Conservation (phyloP, 1,140 invertebrate genomes). For the Drosophila gunungcola region DNA sequence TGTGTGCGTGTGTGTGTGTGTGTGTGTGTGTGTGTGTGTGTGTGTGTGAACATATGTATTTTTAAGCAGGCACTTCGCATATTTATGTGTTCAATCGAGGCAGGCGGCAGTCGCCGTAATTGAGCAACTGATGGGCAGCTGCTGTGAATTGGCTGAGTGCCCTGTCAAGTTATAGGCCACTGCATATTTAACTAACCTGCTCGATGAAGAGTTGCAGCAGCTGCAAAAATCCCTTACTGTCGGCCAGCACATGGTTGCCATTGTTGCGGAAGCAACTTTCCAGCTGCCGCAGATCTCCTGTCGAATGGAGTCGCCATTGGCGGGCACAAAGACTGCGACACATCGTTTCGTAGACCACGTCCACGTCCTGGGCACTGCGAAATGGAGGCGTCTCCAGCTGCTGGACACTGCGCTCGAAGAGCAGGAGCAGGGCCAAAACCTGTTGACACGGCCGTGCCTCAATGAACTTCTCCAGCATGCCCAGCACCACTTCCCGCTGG, state of each 20-base stretch:
- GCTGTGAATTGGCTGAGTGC: slow-evolving; percentile 43
- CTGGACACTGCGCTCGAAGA: slow-evolving; percentile 75
- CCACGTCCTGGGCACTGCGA: slow-evolving; percentile 64
- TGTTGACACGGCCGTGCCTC: slow-evolving; percentile 72
- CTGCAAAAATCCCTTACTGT: slow-evolving; percentile 78
- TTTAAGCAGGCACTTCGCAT: slow-evolving; percentile 46
- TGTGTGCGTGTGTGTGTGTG: slow-evolving; percentile 12
- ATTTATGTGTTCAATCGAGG: slow-evolving; percentile 52
- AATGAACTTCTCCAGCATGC: slow-evolving; percentile 84
- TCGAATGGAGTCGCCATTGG: slow-evolving; percentile 54
- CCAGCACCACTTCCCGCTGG: slow-evolving; percentile 81
- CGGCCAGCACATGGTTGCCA: slow-evolving; percentile 77
- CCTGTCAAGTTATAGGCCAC: slow-evolving; percentile 17
- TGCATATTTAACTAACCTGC: slow-evolving; percentile 65
- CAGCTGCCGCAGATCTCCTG: slow-evolving; percentile 60
- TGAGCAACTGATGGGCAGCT: slow-evolving; percentile 38
- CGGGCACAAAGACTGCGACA: slow-evolving; percentile 49
- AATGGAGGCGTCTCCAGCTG: slow-evolving; percentile 49
- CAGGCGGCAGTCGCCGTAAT: slow-evolving; percentile 30
- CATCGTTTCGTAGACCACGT: slow-evolving; percentile 61
- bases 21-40: too few relatives aligned
- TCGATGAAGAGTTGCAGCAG: slow-evolving; percentile 73
- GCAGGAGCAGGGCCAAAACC: slow-evolving; percentile 67
- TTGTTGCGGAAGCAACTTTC: slow-evolving; percentile 78
- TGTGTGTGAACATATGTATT: slow-evolving; percentile 12